Evolutionary conservation across 2,113 vertebrate genomes (phyloP).

Genomic region (Junco hyemalis): DNA sequence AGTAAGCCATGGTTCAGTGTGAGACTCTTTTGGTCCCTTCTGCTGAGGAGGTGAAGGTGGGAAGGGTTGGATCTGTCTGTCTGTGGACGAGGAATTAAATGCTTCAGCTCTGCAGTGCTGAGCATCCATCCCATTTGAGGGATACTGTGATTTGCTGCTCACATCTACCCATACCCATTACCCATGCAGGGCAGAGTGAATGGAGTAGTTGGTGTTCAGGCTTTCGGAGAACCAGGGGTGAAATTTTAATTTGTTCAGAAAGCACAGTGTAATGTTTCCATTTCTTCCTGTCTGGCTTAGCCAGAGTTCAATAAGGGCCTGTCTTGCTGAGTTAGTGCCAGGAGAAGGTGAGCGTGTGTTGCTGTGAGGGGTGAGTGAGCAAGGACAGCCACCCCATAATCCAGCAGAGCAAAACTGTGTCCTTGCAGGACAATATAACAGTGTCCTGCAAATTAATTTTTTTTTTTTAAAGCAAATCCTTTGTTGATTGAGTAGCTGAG

Average conservation of each 20-base stretch:
- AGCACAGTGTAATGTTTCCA: neutral
- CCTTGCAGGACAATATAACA: neutral
- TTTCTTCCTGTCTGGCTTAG: constrained; percentile 35
- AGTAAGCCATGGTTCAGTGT: neutral
- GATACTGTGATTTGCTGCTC: neutral
- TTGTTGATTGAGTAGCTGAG: neutral
- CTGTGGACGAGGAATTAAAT: neutral
- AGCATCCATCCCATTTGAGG: constrained; percentile 3
- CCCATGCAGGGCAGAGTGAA: neutral
- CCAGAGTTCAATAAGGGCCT: neutral
- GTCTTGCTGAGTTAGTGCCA: neutral
- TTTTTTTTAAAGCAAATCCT: neutral
- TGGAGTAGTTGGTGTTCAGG: neutral
- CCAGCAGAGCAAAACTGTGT: neutral
- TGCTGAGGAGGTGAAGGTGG: neutral
- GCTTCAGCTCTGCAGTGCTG: neutral
- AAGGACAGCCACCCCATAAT: neutral
- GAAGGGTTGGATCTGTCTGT: neutral
- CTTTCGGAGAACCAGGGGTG: neutral
- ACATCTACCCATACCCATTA: constrained; percentile 35
- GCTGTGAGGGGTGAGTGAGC: neutral
- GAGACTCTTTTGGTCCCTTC: neutral
- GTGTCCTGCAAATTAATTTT: neutral
- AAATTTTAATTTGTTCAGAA: constrained; percentile 33
- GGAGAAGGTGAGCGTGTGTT: neutral